Evolutionary conservation across 2,113 vertebrate genomes (phyloP).

Genomic region (Turnix velox): DNA sequence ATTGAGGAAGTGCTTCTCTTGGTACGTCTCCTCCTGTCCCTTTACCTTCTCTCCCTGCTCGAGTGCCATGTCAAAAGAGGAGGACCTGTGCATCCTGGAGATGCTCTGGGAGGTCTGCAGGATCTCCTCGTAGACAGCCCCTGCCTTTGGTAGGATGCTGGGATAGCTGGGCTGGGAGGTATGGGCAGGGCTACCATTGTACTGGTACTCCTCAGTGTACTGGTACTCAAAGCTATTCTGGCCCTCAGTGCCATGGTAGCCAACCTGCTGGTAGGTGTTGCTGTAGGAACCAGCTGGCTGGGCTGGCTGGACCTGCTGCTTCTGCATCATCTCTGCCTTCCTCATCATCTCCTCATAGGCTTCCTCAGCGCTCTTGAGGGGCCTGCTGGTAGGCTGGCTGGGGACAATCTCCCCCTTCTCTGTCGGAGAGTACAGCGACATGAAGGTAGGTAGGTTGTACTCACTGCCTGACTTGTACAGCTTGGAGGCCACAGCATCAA

Average conservation of each 20-base stretch:
- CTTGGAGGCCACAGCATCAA: conserved; percentile 84
- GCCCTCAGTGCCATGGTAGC: conserved; percentile 60
- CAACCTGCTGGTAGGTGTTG: conserved; percentile 64
- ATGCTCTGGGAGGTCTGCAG: conserved; percentile 81
- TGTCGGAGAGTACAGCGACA: conserved; percentile 95
- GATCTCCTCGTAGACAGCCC: conserved; percentile 87
- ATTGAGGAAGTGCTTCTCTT: conserved; percentile 86
- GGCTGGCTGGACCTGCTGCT: conserved; percentile 79
- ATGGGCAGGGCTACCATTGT: neutral
- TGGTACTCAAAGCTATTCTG: conserved; percentile 76
- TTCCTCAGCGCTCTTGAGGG: conserved; percentile 95
- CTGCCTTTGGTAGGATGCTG: conserved; percentile 68
- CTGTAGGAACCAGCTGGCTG: conserved; percentile 71
- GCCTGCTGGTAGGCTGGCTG: conserved; percentile 79
- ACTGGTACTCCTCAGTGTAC: conserved; percentile 80
- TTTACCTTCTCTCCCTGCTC: conserved; percentile 65
- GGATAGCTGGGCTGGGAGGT: conserved; percentile 73
- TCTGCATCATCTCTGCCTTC: conserved; percentile 94
- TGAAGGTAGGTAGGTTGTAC: conserved; percentile 95
- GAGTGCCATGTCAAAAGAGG: conserved; percentile 70
- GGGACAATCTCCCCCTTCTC: conserved; percentile 77
- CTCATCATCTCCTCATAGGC: conserved; percentile 99
- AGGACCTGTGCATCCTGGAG: conserved; percentile 76
- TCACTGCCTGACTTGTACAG: conserved; percentile 95
- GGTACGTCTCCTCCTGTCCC: conserved; percentile 36